Evolutionary conservation across 1,140 invertebrate species (phyloP), one percentile per base, ranked within the genome.

Genomic region (Cyclina sinensis): DNA sequence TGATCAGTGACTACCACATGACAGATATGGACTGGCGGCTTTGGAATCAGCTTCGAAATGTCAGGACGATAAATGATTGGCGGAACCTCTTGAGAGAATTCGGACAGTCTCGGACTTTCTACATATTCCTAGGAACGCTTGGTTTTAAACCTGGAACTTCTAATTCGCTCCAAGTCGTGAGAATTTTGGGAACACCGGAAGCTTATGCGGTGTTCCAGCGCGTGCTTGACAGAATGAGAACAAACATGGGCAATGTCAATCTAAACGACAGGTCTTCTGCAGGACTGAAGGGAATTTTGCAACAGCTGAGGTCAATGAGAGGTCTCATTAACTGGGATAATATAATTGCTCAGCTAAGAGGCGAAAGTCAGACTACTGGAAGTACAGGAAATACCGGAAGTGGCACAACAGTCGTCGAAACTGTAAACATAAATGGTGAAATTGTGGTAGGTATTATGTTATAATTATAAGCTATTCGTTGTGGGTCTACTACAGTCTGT

Each of bases 1-100:
- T 86, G 18, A 84, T 86, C 24, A 88, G 73, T n/a, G 74, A 59
- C 62, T 73, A 74, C n/a, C 51, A 74, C 37, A 89, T 89, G 87
- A 76, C 68, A 30, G 80, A 82, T 32, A 74, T 83, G 35, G 87
- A 89, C 35, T 87, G 70, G 78, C 18, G 76, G 57, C 54, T 89
- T 12, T 87, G 83, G 88, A 51, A 81, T 30, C 48, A 65, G n/a
- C 32, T 62, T 16, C 14, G 37, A 27, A 73, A 57, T 46, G 68
- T 70, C 21, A 24, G 35, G 27, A 76, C 18, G n/a, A 43, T 81
- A n/a, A 27, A 30, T 18, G 79, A 84, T 5, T 87, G 82, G 59
- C 48, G 57, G 16, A 32, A n/a, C 12, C 59, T 90, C 30, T 35
- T 79, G 57, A 76, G 76, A 81, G 90, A 91, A 54, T 87, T 80